phyloP scores from a whole-genome alignment of 2,888 invertebrate species.

The Dasysyrphus albostriatus region DNA sequence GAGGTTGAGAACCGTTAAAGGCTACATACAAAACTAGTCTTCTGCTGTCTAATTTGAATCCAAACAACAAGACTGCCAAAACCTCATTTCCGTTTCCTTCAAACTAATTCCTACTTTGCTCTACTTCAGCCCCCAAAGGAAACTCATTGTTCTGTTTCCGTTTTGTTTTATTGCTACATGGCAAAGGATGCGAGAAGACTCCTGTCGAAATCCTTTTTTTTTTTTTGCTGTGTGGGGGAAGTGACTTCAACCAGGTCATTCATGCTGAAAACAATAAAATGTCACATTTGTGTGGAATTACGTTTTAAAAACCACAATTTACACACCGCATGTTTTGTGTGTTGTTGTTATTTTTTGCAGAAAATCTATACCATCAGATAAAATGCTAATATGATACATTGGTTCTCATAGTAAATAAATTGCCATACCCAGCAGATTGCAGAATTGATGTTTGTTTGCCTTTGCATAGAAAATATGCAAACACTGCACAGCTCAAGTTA shows the following conservation, averaged over 20 bases:
- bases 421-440: conserved; percentile 38
- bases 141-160: conserved; percentile 73
- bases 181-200: conserved; percentile 20
- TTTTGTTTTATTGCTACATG: conserved; percentile 21
- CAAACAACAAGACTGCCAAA: conserved; percentile 20
- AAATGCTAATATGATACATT: conserved; percentile 30
- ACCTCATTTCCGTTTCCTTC: conserved; percentile 54
- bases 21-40: conserved; percentile 23
- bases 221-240: background rate
- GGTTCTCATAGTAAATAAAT: conserved; percentile 46
- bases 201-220: conserved; percentile 67
- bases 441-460: conserved; percentile 12
- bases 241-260: conserved; percentile 40
- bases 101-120: conserved; percentile 54
- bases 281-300: conserved; percentile 28
- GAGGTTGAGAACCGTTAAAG: conserved; percentile 43
- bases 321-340: conserved; percentile 1
- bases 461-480: conserved; percentile 46
- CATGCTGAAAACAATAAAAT: conserved; percentile 62
- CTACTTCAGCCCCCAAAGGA: conserved; percentile 44
- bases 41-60: conserved; percentile 38
- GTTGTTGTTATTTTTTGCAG: conserved; percentile 8
- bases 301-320: conserved; percentile 39
- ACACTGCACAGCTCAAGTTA: conserved; percentile 46
- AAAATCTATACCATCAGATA: conserved; percentile 16